A percentile compares a stretch with the other conserved stretches of the same genome.
Conservation (phyloP, 1,140 invertebrate genomes). For the Nymphalis io region DNA sequence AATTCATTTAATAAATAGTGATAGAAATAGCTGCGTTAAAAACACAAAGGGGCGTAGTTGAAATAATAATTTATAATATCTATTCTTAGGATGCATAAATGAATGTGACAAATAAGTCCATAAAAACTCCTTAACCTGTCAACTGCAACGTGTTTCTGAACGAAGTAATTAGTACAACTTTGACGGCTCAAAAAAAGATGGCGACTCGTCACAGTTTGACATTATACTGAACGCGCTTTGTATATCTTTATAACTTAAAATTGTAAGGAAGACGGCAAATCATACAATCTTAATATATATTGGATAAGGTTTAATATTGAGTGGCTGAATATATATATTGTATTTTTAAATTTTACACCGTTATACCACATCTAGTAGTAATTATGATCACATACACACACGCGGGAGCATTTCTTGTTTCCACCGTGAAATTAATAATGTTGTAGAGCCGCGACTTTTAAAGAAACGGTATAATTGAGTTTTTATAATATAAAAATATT, state of each 20-base stretch:
- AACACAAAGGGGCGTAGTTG: not conserved
- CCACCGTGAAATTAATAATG: conserved; percentile 3
- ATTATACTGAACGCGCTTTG: not conserved
- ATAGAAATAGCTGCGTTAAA: not conserved
- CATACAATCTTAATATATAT: too few relatives aligned
- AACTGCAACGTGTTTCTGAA: conserved; percentile 1
- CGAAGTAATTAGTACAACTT: conserved; percentile 22
- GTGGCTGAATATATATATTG: too few relatives aligned
- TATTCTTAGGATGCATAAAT: conserved; percentile 4
- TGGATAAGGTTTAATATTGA: too few relatives aligned
- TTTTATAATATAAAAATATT: not conserved
- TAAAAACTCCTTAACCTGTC: conserved; percentile 11
- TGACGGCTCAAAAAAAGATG: conserved; percentile 25
- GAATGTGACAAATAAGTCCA: not conserved
- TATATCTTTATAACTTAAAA: too few relatives aligned
- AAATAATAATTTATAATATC: not conserved
- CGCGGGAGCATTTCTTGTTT: not conserved
- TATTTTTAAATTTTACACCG: not conserved
- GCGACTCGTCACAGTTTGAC: conserved; percentile 10
- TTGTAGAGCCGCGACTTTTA: not conserved
- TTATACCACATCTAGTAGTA: not conserved
- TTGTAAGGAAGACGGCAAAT: too few relatives aligned
- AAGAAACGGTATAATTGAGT: not conserved
- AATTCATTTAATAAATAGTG: not conserved
- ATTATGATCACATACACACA: not conserved